Conservation (phyloP, 2,888 invertebrate species). For the Oeneis ivallda region DNA sequence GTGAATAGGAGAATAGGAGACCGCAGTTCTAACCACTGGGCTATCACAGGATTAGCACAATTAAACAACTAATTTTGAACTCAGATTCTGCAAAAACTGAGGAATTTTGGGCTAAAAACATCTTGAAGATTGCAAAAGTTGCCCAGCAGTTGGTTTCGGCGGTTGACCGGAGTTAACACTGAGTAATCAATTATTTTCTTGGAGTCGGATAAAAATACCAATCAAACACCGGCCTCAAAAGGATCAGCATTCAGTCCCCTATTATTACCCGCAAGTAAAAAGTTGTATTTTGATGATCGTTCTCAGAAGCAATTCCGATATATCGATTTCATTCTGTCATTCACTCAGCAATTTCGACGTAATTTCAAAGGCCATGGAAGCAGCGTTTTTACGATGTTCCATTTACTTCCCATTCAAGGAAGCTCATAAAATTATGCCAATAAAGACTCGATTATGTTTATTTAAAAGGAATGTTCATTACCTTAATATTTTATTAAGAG, state of each 20-base stretch:
- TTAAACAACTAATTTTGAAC: no score
- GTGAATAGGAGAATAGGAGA: no score
- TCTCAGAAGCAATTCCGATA: background rate
- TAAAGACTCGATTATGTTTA: background rate
- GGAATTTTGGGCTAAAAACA: no score
- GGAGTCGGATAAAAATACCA: background rate
- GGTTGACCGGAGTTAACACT: no score
- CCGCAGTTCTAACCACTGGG: no score
- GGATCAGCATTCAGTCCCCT: background rate
- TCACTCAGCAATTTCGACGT: conserved; percentile 8
- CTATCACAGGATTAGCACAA: no score
- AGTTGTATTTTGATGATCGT: conserved; percentile 1
- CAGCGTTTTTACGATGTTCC: conserved; percentile 14
- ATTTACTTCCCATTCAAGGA: background rate
- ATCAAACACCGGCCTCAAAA: background rate
- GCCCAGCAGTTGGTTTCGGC: no score
- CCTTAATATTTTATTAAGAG: background rate
- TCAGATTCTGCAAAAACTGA: no score
- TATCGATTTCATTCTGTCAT: conserved; percentile 2
- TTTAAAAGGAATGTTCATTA: background rate
- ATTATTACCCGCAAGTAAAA: conserved; percentile 2
- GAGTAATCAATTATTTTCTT: background rate
- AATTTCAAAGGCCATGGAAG: conserved; percentile 18
- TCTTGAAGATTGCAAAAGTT: no score
- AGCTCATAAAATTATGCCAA: background rate